Evolutionary conservation across 1,140 invertebrate genomes (phyloP).

Genomic region (Drosophila sulfurigaster): DNA sequence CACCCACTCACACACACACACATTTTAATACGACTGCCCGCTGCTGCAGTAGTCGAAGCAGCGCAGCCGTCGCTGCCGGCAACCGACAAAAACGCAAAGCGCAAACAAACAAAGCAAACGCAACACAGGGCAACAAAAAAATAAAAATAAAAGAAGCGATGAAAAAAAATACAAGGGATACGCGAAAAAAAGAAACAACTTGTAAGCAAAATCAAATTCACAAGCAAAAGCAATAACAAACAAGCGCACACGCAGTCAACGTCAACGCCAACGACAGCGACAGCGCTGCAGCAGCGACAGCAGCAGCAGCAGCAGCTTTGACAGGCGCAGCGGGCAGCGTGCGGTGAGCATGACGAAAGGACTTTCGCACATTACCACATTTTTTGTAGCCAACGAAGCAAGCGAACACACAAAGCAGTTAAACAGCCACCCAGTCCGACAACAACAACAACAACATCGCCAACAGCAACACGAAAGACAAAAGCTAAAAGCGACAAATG

Average conservation of each 20-base stretch:
- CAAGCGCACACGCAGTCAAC: conserved; percentile 43
- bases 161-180: conserved; percentile 33
- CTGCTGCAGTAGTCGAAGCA: conserved; percentile 18
- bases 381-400: conserved; percentile 52
- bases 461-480: conserved; percentile 76
- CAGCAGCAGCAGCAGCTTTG: conserved; percentile 42
- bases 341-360: conserved; percentile 80
- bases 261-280: conserved; percentile 28
- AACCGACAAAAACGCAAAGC: conserved; percentile 62
- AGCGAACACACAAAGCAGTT: conserved; percentile 50
- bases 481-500: conserved; percentile 84
- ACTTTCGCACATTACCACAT: conserved; percentile 83
- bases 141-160: conserved; percentile 2
- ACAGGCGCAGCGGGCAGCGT: conserved; percentile 50
- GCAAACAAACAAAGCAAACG: conserved; percentile 63
- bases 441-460: conserved; percentile 39
- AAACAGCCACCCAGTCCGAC: conserved; percentile 70
- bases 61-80: conserved; percentile 43
- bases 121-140: conserved; percentile 29
- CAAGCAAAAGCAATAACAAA: conserved; percentile 49
- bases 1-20: neutral
- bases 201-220: conserved; percentile 80
- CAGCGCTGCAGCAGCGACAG: conserved; percentile 3
- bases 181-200: conserved; percentile 33
- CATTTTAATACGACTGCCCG: conserved; percentile 21